Evolutionary conservation across 2,797 vertebrate genomes (phyloP), one percentile per base, ranked within the genome.

Genomic region (Pelobates cultripes): DNA sequence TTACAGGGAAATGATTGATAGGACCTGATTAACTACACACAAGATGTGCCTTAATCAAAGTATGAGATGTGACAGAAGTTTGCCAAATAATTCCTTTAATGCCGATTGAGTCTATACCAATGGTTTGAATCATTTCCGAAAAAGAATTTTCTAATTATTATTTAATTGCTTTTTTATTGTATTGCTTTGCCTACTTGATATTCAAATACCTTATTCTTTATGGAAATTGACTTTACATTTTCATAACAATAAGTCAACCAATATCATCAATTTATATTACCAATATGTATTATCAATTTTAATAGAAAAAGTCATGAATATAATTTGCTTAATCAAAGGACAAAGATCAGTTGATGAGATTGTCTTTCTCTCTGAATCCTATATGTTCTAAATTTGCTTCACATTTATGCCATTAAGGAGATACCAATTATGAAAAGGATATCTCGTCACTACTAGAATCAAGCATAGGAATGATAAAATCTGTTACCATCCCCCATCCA

Each of bases 191-290:
- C 47, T 55, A n/a, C 40, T 60, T 53, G 40, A 43, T 67, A 73
- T 45, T 68, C 45, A 82, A 72, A 77, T 78, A 17, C 76, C 61
- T 68, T 42, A 57, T 77, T 42, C 51, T 72, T 70, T 72, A 66
- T 72, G 7, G 40, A 14, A 45, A 78, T 43, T 73, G 81, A 69
- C 75, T 44, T 82, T 67, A 73, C 60, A 78, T 77, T 41, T 73
- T 40, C 41, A 51, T 44, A 67, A 57, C 61, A 75, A 42, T 17
- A 70, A 64, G 53, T 43, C n/a, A 7, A 28, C 44, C 74, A 10
- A 44, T 70, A 55, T 71, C 70, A 71, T 75, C 55, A 47, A 71
- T 63, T 70, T 81, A 40, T 43, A 47, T 45, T 40, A 60, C 47
- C 45, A n/a, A 15, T 63, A 13, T 70, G 61, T 28, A 7, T 42